Conservation (phyloP, 2,888 invertebrate species). For the Allolobophora icterica region DNA sequence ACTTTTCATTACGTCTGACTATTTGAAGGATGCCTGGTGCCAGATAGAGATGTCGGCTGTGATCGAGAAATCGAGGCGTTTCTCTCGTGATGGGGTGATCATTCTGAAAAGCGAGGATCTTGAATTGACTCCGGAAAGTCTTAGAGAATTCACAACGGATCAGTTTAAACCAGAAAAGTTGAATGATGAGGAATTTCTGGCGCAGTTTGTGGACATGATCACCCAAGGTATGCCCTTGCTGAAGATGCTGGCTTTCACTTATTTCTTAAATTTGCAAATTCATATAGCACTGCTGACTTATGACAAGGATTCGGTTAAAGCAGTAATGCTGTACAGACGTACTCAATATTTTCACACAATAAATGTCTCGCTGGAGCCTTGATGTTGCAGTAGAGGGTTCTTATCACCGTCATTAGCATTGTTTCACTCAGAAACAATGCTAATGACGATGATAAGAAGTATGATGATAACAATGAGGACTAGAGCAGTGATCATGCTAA, state of each 20-base stretch:
- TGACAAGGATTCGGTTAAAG: neutral
- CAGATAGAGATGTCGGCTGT: neutral
- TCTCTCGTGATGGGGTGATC: constrained; percentile 5
- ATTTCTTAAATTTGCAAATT: neutral
- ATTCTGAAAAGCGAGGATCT: neutral
- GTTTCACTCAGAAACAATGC: too few relatives aligned
- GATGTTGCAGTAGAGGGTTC: too few relatives aligned
- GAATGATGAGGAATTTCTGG: neutral
- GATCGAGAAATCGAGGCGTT: neutral
- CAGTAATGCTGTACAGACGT: neutral
- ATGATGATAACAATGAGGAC: too few relatives aligned
- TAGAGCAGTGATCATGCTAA: too few relatives aligned
- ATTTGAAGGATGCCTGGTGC: constrained; percentile 20
- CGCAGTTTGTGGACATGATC: neutral
- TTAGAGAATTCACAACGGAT: neutral
- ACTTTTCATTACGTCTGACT: constrained; percentile 25
- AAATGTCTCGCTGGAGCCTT: too few relatives aligned
- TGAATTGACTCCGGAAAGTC: neutral
- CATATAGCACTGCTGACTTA: neutral
- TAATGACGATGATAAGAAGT: too few relatives aligned
- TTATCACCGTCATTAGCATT: too few relatives aligned
- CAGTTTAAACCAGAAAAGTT: neutral
- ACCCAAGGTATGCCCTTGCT: neutral
- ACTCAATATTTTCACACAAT: too few relatives aligned
- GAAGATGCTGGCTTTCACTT: neutral